A percentile compares a stretch with the other conserved stretches of the same genome.
These are phyloP conservation scores for Procambarus clarkii DNA, from an alignment of 1,140 invertebrate genomes.

Conservation along the genomic window DNA sequence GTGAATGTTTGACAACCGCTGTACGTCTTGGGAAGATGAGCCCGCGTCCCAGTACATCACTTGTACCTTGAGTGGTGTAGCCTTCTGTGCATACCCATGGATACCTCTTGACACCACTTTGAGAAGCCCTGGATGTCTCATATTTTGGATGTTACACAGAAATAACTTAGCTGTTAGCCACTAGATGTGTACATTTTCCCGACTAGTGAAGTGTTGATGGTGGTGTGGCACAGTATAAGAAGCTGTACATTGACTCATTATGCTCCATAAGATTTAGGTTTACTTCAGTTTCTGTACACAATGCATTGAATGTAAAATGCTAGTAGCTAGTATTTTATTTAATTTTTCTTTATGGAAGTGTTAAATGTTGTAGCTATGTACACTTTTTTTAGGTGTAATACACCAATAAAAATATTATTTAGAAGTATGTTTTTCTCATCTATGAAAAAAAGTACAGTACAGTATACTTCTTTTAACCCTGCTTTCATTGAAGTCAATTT, in stretches of 20 bases:
- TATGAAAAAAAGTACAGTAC: too few species aligned
- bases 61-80: neutral
- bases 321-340: conserved; percentile 66
- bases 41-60: neutral
- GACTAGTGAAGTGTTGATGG: conserved; percentile 12
- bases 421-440: conserved; percentile 19
- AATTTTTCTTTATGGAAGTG: conserved; percentile 68
- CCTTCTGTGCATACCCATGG: conserved; percentile 12
- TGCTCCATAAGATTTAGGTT: conserved; percentile 42
- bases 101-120: conserved; percentile 7
- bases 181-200: conserved; percentile 21
- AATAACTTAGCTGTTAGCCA: conserved; percentile 17
- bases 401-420: conserved; percentile 71
- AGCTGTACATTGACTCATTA: conserved; percentile 35
- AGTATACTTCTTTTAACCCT: too few species aligned
- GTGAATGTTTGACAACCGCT: neutral
- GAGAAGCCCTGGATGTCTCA: conserved; percentile 4
- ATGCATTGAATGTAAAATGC: conserved; percentile 65
- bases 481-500: too few species aligned
- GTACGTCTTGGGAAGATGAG: neutral
- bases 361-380: conserved; percentile 69
- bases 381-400: conserved; percentile 70
- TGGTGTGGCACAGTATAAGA: conserved; percentile 18
- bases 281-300: conserved; percentile 66
- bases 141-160: conserved; percentile 25